Percentiles rank a stretch among this genome's conserved stretches.
phyloP scores from a whole-genome alignment of 2,888 invertebrate species.

The Dioctria rufipes region DNA sequence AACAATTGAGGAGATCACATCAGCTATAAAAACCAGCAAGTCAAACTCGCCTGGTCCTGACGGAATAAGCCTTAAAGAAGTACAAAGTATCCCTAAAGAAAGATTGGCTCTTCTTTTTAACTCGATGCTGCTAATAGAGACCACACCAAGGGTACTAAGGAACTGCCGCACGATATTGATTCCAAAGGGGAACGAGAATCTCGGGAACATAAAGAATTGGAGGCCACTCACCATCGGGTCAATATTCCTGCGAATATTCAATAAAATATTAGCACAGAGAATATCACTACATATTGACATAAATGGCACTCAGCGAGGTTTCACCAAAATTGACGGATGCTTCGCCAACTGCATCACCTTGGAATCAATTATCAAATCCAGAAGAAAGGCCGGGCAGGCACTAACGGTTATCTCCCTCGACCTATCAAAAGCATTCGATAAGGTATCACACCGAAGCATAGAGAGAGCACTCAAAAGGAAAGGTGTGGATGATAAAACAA shows the following conservation, averaged over 20 bases:
- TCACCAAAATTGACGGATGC: no score
- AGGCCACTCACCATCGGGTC: neutral
- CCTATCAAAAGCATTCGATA: no score
- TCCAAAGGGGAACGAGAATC: neutral
- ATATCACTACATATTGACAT: neutral
- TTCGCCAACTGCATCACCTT: no score
- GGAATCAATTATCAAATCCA: no score
- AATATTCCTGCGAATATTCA: neutral
- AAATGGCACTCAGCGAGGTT: neutral
- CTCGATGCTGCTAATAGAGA: neutral
- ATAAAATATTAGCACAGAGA: conserved; percentile 7
- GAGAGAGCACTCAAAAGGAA: no score
- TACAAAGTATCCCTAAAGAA: neutral
- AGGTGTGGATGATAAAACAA: no score
- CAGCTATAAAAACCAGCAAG: neutral
- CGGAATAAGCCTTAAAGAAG: no score
- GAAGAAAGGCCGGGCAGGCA: no score
- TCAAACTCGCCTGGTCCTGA: conserved; percentile 10
- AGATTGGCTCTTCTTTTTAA: neutral
- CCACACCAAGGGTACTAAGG: neutral
- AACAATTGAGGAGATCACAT: neutral
- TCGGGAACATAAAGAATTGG: conserved; percentile 4
- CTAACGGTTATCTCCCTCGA: no score
- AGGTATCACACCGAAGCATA: no score
- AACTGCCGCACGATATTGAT: no score